Evolutionary conservation across 2,888 invertebrate species (phyloP), one percentile per base, ranked within the genome.

Genomic region (Camptogramma bilineatum): DNA sequence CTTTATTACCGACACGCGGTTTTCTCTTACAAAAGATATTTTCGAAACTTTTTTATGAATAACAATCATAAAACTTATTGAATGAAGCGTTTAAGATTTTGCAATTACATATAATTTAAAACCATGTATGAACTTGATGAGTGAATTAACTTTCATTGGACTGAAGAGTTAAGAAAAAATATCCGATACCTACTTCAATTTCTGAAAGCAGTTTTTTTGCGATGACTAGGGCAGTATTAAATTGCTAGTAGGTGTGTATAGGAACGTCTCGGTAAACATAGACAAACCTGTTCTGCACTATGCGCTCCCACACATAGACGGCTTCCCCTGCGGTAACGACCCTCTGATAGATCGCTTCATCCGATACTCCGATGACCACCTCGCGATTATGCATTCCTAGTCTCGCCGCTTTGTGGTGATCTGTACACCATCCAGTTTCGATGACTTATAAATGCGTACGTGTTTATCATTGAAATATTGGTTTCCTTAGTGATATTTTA

Each of bases 241-340:
- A 48, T 64, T 59, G 58, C 60, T n/a, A 71, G 66, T 73, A 75
- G 74, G 75, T 71, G 75, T 71, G 74, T 72, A 78, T 75, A 70
- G 67, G 73, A 72, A 47, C 65, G 65, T 75, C 78, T 75, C 76
- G 75, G 66, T 66, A 60, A 73, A 78, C 83, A 85, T 88, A 89
- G 88, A 83, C 79, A 84, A 91, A 91, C 91, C 87, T 78, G 88
- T 89, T 86, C 77, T 76, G 81, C 79, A 78, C 77, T 79, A 77
- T 76, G 77, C 79, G 84, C 85, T 91, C 91, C 89, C 92, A 91
- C 92, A 91, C 91, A 83, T 84, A 68, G 75, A 82, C 77, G 90
- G 91, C 87, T 91, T 91, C 91, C 78, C 84, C 84, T 91, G 88
- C 80, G 87, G 87, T 88, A 84, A 84, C 82, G 79, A 84, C 82